These are phyloP conservation scores for Decapterus maruadsi DNA, from an alignment of 2,797 vertebrate species.

Conservation along the genomic window DNA sequence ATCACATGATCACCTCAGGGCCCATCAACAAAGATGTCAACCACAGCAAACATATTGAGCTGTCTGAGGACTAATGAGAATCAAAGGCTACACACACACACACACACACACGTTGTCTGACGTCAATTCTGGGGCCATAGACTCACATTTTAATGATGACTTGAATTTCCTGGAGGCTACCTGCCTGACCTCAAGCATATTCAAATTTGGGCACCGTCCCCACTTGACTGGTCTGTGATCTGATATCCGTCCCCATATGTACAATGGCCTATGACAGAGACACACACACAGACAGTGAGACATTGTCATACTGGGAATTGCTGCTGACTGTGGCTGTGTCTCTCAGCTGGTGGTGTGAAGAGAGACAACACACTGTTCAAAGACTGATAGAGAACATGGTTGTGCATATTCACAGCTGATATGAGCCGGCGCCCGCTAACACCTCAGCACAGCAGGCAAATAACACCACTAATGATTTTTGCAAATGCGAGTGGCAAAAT, in stretches of 20 bases:
- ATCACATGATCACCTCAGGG: conserved; percentile 52
- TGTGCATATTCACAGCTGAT: conserved; percentile 73
- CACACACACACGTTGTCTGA: no score
- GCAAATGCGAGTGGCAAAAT: conserved; percentile 70
- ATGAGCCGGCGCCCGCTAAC: conserved; percentile 58
- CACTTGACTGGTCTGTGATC: no score
- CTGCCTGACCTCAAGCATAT: no score
- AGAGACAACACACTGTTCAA: conserved; percentile 68
- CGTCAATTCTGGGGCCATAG: no score
- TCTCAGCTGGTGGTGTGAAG: conserved; percentile 68
- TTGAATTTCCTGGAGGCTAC: no score
- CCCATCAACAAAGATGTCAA: conserved; percentile 60
- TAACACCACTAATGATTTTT: conserved; percentile 78
- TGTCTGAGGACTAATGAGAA: conserved; percentile 61
- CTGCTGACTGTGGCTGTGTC: conserved; percentile 60
- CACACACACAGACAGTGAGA: conserved; percentile 10
- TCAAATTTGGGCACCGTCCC: no score
- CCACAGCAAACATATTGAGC: conserved; percentile 56
- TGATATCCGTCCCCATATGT: no score
- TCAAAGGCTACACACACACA: conserved; percentile 13
- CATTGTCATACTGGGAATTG: conserved; percentile 59
- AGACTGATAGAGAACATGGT: conserved; percentile 74
- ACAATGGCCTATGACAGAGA: no score
- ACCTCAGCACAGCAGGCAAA: conserved; percentile 70
- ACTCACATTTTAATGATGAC: no score